Evolutionary conservation across 2,113 vertebrate species (phyloP).

Genomic region (Camelus dromedarius): DNA sequence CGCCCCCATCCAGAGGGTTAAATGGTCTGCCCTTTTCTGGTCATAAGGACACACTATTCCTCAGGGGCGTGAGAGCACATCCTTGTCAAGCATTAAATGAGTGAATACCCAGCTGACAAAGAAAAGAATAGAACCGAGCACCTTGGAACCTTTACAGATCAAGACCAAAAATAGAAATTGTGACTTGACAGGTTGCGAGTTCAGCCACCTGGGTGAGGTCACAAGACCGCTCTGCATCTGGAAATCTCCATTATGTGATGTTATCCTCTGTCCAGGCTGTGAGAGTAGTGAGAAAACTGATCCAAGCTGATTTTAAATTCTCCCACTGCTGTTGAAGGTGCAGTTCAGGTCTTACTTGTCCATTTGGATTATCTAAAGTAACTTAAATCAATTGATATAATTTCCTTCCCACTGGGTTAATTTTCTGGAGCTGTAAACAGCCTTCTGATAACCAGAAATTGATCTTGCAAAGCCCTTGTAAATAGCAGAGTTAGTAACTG

Average conservation of each 20-base stretch:
- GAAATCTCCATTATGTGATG: neutral
- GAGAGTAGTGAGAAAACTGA: neutral
- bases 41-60: neutral
- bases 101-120: neutral
- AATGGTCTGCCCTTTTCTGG: neutral
- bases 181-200: neutral
- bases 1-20: neutral
- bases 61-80: accelerated
- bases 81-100: neutral
- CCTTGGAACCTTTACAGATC: neutral
- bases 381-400: neutral
- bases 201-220: neutral
- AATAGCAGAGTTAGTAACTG: neutral
- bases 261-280: neutral
- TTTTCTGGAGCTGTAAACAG: neutral
- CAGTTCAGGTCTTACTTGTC: too few relatives aligned
- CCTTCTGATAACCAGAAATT: neutral
- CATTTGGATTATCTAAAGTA: neutral
- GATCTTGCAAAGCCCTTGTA: neutral
- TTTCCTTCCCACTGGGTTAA: neutral
- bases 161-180: neutral
- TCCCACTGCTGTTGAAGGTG: neutral
- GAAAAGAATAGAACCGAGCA: neutral
- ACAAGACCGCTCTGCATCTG: neutral
- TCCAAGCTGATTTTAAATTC: neutral